Evolutionary conservation across 2,113 vertebrate species (phyloP), one percentile per base, ranked within the genome.

Genomic region (Solenodon paradoxus): DNA sequence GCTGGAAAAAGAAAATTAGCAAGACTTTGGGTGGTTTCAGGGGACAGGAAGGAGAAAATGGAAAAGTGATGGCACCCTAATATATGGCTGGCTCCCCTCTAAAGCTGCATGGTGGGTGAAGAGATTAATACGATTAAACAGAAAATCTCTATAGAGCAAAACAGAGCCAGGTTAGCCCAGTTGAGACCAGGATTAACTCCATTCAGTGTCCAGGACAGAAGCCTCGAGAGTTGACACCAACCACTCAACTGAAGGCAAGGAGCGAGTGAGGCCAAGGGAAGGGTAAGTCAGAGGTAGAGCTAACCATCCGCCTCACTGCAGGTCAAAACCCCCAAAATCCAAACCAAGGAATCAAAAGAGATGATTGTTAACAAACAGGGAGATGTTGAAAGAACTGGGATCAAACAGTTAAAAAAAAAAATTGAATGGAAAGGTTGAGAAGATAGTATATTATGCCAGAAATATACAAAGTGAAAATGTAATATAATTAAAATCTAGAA

Each of bases 11-110:
- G 57, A 82, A 74, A 86, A 79, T 68, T 30, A 83, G 4, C n/a
- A 49, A 45, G 53, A 8, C 45, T 74, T 57, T 42, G 15, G 49
- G 35, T 81, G 16, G 19, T 69, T 61, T 78, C 55, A 13, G 0
- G 15, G 55, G 79, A 78, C 66, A 45, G 57, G 11, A 69, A 74
- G 51, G 47, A 88, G 24, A 86, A 94, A 96, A 82, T 51, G 42
- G 66, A 81, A 61, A 90, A 0, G 13, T 47, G 84, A 86, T 28
- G 71, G 9, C 3, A 61, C 8, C 55, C 79, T 55, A 42, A 78
- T 57, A 49, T 32, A 6, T 35, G 7, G 1, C 47, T 77, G 2
- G 20, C 47, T n/a, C 35, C 28, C 22, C n/a, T 42, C 32, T 17
- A 20, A 19, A 20, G 3, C 22, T 83, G n/a, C 2, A 13, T 28